Base-by-base conservation (phyloP, 2,113 vertebrate genomes). In the Gymnobelideus leadbeateri region DNA sequence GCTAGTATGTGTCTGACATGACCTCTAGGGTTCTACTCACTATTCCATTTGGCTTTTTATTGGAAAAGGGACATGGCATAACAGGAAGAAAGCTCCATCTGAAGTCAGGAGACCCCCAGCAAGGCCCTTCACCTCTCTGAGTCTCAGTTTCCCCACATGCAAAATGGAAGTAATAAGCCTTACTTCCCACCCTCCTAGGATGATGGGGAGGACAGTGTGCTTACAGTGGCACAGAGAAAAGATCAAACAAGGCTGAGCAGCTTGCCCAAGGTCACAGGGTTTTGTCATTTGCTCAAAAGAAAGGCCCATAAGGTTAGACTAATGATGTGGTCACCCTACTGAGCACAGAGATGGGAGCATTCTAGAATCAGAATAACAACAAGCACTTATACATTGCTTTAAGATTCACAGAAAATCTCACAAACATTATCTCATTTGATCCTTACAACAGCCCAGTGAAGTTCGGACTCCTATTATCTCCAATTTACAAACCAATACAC, bases 211-310 rank as follows among this genome's bases (percentile, higher is more conserved):
- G n/a, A 23, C 37, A n/a, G 37, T n/a, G 25, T 57, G 55, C 55
- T 57, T 61, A 61, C 28, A 31, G 28, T 31, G 19, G 6, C 0
- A 84, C 68, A 43, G n/a, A 77, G 37, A 23, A 43, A 16, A 84
- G 19, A 84, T n/a, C 31, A 14, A n/a, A 23, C 6, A 0, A 77
- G 31, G 37, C 12, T 12, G 26, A n/a, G 5, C 5, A 14, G 37
- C 31, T 68, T 37, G 14, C 57, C 61, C 37, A 37, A 37, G 9
- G 54, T 61, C 10, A 61, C 28, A 37, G 57, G 10, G 31, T 61
- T 61, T 61, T 54, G 93, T 23, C 91, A 55, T 97, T 95, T 94
- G 93, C 90, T 97, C 47, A 14, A 55, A 94, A 97, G 89, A 89
- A 95, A 96, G 11, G 91, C 46, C 49, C 93, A 91, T 53, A 90